Evolutionary conservation across 2,888 invertebrate species (phyloP), one percentile per base, ranked within the genome.

Genomic region (Hirtodrosophila trivittata): DNA sequence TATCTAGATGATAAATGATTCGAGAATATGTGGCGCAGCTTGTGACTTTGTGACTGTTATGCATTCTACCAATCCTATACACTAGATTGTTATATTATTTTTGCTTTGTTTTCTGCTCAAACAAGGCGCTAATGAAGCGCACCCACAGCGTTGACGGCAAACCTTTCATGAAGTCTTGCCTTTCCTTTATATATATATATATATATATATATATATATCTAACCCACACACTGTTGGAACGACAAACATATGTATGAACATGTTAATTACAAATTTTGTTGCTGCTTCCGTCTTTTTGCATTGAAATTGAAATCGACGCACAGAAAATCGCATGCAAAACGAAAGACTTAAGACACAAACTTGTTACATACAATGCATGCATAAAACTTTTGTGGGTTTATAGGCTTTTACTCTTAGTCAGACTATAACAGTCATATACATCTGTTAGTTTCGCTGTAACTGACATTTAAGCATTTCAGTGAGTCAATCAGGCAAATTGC

Each of bases 121-220:
- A 56, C 77, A 59, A 71, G 64, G 54, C 83, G 66, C 66, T 78
- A 80, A 83, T 83, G 80, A 82, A 78, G 67, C 77, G 42, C 68
- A 56, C 73, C 62, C 65, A 82, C 59, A 51, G 70, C 39, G 57
- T 25, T 42, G 35, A 51, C 41, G 30, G 46, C 47, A 32, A 64
- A 57, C 62, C 76, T 72, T 77, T 77, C 77, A 71, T 47, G 28
- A 13, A 13, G 9, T 35, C 43, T 62, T 46, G 55, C 63, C 49
- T 58, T 68, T 45, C 54, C 56, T 47, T 50, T 41, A 33, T 38
- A 7, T 14, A 45, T 54, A 35, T 10, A 21, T 14, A 28, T 32
- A 30, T 13, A 37, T 13, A 25, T 5, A 12, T 10, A 2, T n/a
- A 16, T 18, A 4, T 25, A 30, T 35, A 12, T 14, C 4, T 26